A percentile compares a stretch with the other conserved stretches of the same genome.
These are phyloP conservation scores for Apistogramma diplotaenia DNA, from an alignment of 2,113 vertebrate species.

Conservation along the genomic window DNA sequence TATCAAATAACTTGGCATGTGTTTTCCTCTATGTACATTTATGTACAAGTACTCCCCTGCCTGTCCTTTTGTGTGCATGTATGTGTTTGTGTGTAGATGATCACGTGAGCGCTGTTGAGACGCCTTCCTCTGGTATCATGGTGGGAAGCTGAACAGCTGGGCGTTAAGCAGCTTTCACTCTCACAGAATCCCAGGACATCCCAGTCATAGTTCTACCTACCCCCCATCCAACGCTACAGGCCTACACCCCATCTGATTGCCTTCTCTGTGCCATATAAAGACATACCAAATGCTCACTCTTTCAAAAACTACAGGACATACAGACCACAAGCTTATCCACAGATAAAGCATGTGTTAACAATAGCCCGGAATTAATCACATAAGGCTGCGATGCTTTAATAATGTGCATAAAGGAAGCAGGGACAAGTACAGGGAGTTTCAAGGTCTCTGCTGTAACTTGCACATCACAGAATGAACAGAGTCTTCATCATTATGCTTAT, in stretches of 20 bases:
- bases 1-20: background rate
- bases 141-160: conserved; percentile 77
- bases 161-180: conserved; percentile 77
- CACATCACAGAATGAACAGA: conserved; percentile 27
- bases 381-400: conserved; percentile 1
- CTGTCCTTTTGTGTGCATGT: background rate
- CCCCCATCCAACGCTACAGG: conserved; percentile 33
- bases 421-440: background rate
- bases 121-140: conserved; percentile 51
- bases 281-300: background rate
- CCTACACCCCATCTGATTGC: conserved; percentile 26
- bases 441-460: background rate
- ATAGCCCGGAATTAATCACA: background rate
- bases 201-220: conserved; percentile 47
- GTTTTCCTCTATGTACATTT: background rate
- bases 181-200: conserved; percentile 59
- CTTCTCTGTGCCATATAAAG: conserved; percentile 38
- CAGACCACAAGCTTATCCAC: background rate
- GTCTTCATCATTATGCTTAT: conserved; percentile 29
- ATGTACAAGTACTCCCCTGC: background rate
- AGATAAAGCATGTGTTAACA: background rate
- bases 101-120: conserved; percentile 21
- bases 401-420: background rate
- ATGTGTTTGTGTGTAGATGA: background rate
- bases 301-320: background rate